Base-by-base conservation (phyloP, 2,888 invertebrate species). In the Miltochrista miniata region DNA sequence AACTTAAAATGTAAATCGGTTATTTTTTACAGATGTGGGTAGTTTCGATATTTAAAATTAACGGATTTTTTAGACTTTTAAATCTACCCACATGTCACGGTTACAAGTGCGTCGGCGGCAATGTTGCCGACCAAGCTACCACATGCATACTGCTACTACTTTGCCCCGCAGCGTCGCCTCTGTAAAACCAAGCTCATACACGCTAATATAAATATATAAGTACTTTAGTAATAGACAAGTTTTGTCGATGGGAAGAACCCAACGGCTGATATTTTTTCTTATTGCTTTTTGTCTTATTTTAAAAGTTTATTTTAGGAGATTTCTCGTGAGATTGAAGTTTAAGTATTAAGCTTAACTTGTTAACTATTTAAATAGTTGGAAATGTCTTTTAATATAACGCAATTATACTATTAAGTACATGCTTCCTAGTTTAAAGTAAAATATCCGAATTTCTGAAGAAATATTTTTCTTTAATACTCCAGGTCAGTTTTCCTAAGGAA, bases 131-230 rank as follows among this genome's bases (percentile, higher is more conserved):
- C 81, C 56, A 83, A 86, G 84, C 90, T 84, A 86, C 86, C 85
- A 81, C 87, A 90, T 90, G 90, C 89, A 89, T 70, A 79, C 76
- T 75, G 80, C 81, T n/a, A 79, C 85, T 84, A 83, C 81, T 56
- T 48, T 61, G 67, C 74, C 81, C 69, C 80, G 72, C 70, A 81
- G 57, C 80, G 82, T 74, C 79, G 81, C 79, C 79, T 76, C 73
- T 47, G 68, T 55, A 46, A 55, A 65, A 63, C 59, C 54, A 54
- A 57, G 56, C 46, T 48, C 46, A 45, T 56, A 57, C 63, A 63
- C 54, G 44, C 68, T 66, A 68, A 59, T 60, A 62, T 59, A 61
- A 61, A 59, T 59, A 59, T 59, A 58, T 70, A 70, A 70, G 68
- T 70, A 70, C 66, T 70, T 65, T 65, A 62, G 38, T 69, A 69